Evolutionary conservation across 2,797 vertebrate genomes (phyloP), one percentile per base, ranked within the genome.

Genomic region (Sebastes wilsoni): DNA sequence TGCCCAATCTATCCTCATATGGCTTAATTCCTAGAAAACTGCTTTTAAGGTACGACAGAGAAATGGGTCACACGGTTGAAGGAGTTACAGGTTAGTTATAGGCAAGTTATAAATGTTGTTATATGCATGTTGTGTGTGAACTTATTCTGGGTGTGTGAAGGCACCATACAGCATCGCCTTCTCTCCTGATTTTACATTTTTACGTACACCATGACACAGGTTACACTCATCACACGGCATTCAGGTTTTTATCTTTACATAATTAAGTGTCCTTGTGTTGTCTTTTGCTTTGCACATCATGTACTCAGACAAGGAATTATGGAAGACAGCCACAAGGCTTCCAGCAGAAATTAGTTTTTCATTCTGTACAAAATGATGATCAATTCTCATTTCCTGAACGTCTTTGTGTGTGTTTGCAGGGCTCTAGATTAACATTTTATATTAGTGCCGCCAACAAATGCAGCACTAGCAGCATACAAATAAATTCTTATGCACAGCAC

Each of bases 1-100:
- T 71, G 66, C 60, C 72, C 66, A 81, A 38, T 81, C 78, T 71
- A 73, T 77, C 83, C 60, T 65, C 72, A 70, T 38, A 56, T 36
- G 72, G 59, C 27, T 62, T 73, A 32, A 86, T 86, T 75, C 55
- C 25, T 23, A 18, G 64, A 18, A 80, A 79, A 69, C 55, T 32
- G 64, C 42, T 73, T 70, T 69, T 23, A 27, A 62, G 54, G 16
- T 12, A 18, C 23, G 32, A 23, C 2, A 5, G 25, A 75, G 56
- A 81, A 59, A 59, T 38, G 14, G 36, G 14, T 69, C 46, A 69
- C 5, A 32, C 56, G 67, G 27, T 36, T 73, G 16, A 56, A 56
- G 42, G 22, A 76, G 66, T 49, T 59, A 2, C 34, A 8, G 14
- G 42, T 46, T 46, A 46, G 42, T 7, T 46, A 42, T 42, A 42